These are phyloP conservation scores for Bombus terrestris DNA, from an alignment of 1,140 invertebrate species.

Conservation along the genomic window DNA sequence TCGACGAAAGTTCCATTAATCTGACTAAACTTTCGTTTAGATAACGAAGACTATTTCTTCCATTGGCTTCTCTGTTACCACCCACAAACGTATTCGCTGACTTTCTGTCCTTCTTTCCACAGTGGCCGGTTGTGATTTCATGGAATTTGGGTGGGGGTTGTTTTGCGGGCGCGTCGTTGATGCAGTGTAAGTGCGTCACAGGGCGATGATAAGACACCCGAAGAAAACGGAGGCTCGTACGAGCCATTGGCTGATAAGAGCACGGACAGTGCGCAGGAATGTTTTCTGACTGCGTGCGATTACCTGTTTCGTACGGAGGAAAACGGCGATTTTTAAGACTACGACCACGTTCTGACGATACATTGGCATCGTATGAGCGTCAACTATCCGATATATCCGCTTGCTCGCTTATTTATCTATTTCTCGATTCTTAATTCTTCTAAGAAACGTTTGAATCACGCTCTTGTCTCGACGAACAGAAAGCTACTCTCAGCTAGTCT, in stretches of 20 bases:
- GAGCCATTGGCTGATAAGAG: constrained; percentile 4
- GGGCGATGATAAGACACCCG: constrained; percentile 14
- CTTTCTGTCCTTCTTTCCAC: not conserved
- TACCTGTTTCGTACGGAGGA: not conserved
- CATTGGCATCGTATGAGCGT: not conserved
- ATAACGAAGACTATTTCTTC: too few relatives aligned
- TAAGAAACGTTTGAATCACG: too few relatives aligned
- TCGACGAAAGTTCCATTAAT: not conserved
- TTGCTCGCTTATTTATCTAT: not conserved
- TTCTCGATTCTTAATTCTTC: not conserved
- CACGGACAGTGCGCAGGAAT: not conserved
- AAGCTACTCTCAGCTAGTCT: too few relatives aligned
- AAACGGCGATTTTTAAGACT: not conserved
- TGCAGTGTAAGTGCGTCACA: constrained; percentile 33
- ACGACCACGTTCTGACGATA: not conserved
- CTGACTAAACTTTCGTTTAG: too few relatives aligned
- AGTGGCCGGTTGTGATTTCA: not conserved
- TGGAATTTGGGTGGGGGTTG: not conserved
- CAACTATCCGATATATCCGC: not conserved
- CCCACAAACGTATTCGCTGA: not conserved
- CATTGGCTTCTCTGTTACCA: too few relatives aligned
- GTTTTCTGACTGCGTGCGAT: not conserved
- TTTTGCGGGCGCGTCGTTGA: constrained; percentile 33
- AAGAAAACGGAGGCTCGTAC: constrained; percentile 27
- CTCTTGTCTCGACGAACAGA: too few relatives aligned